A percentile compares a stretch with the other conserved stretches of the same genome.
These are phyloP conservation scores for Rosalia funebris DNA, from an alignment of 2,888 invertebrate genomes.

Conservation along the genomic window DNA sequence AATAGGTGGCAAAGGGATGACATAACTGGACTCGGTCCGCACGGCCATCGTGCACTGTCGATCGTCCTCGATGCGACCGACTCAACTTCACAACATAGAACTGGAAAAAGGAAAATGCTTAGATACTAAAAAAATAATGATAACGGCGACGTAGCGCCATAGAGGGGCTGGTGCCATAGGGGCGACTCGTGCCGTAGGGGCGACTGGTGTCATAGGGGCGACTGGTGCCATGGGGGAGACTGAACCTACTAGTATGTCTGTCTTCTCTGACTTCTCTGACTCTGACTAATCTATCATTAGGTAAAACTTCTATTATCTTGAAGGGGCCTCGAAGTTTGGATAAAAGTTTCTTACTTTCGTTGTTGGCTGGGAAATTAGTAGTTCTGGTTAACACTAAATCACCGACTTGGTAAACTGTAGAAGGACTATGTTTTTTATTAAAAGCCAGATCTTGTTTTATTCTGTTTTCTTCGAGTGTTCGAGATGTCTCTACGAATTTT, in stretches of 20 bases:
- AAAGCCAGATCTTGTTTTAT: constrained; percentile 1
- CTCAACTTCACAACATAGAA: too few species aligned
- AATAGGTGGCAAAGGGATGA: too few species aligned
- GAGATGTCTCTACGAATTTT: constrained; percentile 20
- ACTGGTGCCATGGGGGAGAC: background rate
- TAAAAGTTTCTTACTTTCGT: background rate
- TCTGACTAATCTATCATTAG: constrained; percentile 1
- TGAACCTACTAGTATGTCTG: background rate
- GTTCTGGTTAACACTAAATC: constrained; percentile 9
- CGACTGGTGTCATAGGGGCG: too few species aligned
- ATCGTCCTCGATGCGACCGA: too few species aligned
- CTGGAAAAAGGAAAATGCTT: too few species aligned
- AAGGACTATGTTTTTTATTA: background rate
- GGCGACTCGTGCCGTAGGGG: too few species aligned
- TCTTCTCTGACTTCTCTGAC: background rate
- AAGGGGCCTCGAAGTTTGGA: constrained; percentile 4
- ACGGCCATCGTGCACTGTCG: too few species aligned
- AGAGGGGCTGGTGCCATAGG: too few species aligned
- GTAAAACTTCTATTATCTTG: background rate
- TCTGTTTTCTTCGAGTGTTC: background rate
- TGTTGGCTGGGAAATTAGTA: constrained; percentile 2
- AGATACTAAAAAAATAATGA: too few species aligned
- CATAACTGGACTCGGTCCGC: too few species aligned
- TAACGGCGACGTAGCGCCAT: too few species aligned
- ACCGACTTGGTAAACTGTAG: background rate